These are phyloP conservation scores for Stegastes partitus DNA, from an alignment of 2,113 vertebrate species.

Conservation along the genomic window DNA sequence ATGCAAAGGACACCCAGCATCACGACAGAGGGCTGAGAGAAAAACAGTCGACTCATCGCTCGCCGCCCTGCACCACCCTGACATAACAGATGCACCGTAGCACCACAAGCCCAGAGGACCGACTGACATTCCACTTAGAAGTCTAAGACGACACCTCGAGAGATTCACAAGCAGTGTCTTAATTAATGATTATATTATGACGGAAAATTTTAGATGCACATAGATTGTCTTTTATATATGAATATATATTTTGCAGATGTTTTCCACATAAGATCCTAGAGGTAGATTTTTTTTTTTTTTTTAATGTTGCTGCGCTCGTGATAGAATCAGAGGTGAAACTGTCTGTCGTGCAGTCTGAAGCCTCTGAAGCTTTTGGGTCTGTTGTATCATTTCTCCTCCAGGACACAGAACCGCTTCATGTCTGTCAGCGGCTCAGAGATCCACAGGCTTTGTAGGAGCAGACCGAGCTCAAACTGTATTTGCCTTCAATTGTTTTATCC, in stretches of 20 bases:
- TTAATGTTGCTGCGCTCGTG: slow-evolving; percentile 45
- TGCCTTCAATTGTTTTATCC: slow-evolving; percentile 28
- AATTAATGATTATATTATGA: slow-evolving; percentile 78
- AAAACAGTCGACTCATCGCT: slow-evolving; percentile 12
- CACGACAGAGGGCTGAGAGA: slow-evolving; percentile 45
- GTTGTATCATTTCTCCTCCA: slow-evolving; percentile 57
- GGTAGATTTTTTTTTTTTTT: slow-evolving; percentile 67
- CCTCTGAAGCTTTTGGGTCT: slow-evolving; percentile 48
- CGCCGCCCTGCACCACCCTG: slow-evolving; percentile 17
- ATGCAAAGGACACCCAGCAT: slow-evolving; percentile 69
- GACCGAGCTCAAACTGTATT: slow-evolving; percentile 37
- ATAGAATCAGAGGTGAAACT: slow-evolving; percentile 48
- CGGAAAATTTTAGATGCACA: slow-evolving; percentile 83
- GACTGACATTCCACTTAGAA: slow-evolving; percentile 73
- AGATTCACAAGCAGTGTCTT: slow-evolving; percentile 83
- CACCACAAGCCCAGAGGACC: slow-evolving; percentile 58
- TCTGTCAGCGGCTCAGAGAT: slow-evolving; percentile 50
- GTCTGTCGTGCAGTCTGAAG: slow-evolving; percentile 38
- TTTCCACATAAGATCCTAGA: slow-evolving; percentile 79
- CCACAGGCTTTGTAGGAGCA: slow-evolving; percentile 47
- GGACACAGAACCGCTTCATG: slow-evolving; percentile 32
- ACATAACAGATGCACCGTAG: slow-evolving; percentile 62
- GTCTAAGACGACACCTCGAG: slow-evolving; percentile 71
- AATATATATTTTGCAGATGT: slow-evolving; percentile 85
- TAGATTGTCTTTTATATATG: slow-evolving; percentile 82